Base-by-base conservation (phyloP, 2,113 vertebrate species). In the Hippocampus zosterae region DNA sequence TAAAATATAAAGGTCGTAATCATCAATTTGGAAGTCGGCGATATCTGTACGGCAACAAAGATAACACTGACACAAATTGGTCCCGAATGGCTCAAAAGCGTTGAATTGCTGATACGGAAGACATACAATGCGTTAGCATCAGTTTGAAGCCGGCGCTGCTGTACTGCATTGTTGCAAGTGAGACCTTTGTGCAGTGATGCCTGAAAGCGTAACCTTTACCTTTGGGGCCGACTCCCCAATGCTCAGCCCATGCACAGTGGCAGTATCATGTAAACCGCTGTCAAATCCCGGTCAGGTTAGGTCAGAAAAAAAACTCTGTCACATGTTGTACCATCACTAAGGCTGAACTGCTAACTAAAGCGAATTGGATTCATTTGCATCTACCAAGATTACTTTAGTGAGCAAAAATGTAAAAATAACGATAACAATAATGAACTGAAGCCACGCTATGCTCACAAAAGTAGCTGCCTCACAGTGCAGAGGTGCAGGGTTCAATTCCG, bases 191-290 rank as follows among this genome's bases (percentile, higher is more conserved):
- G 88, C 86, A 79, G 75, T 1, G 82, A 71, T 11, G 84, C 85
- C 78, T 87, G 83, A 85, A 88, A 88, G 78, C 74, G 78, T 89
- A 89, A 91, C 89, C 89, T 90, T 91, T 88, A 86, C 81, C 81
- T 83, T 76, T 11, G 71, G 75, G 81, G 74, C 75, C 74, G 42
- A 79, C 79, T 74, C 73, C 87, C 84, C 85, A 82, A 87, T 81
- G 71, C 72, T 3, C 50, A 67, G 74, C 75, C 69, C 70, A 76
- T 71, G 81, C 78, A 72, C 77, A 68, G 72, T 72, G 53, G 50
- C 33, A 11, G 70, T 81, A 84, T 88, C 84, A 23, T 82, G 86
- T 90, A 87, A 87, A 88, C 88, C 83, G 75, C 62, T 87, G 90
- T 89, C 90, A 88, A 81, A 85, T 71, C 73, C 79, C 75, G 66